Conservation (phyloP, 2,113 vertebrate genomes). For the Glaucomys volans region DNA sequence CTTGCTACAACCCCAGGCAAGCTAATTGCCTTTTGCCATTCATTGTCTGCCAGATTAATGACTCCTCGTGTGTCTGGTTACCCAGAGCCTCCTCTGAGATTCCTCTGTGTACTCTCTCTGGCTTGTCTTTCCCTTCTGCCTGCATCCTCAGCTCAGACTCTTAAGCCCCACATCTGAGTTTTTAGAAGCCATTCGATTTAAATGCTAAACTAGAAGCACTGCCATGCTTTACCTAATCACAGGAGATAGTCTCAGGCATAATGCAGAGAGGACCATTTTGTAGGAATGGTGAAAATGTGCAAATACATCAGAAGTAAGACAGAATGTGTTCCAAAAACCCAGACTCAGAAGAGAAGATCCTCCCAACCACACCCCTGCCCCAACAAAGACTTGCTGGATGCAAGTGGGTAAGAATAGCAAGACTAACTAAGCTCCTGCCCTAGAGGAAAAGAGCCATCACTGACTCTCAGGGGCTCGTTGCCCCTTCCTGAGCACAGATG, state of each 20-base stretch:
- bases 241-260: not conserved
- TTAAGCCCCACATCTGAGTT: conserved; percentile 55
- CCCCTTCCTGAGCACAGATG: not conserved
- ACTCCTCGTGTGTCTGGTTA: conserved; percentile 52
- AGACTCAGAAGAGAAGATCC: conserved; percentile 1
- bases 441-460: not conserved
- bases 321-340: conserved; percentile 9
- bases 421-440: not conserved
- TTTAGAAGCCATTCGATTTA: conserved; percentile 52
- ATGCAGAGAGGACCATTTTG: conserved; percentile 12
- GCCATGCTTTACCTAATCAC: not conserved
- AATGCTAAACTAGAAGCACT: conserved; percentile 50
- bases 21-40: conserved; percentile 79
- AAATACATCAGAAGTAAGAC: not conserved
- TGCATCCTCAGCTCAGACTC: not conserved
- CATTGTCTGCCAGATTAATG: conserved; percentile 81
- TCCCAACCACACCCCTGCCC: not conserved
- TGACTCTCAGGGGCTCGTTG: not conserved
- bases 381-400: not conserved
- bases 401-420: not conserved
- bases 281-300: conserved; percentile 37
- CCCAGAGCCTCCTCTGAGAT: conserved; percentile 61
- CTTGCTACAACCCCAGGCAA: conserved; percentile 56
- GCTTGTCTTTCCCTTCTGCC: not conserved
- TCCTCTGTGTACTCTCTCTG: conserved; percentile 28